phyloP scores from a whole-genome alignment of 2,888 invertebrate genomes.

The Acrobasis consociella region DNA sequence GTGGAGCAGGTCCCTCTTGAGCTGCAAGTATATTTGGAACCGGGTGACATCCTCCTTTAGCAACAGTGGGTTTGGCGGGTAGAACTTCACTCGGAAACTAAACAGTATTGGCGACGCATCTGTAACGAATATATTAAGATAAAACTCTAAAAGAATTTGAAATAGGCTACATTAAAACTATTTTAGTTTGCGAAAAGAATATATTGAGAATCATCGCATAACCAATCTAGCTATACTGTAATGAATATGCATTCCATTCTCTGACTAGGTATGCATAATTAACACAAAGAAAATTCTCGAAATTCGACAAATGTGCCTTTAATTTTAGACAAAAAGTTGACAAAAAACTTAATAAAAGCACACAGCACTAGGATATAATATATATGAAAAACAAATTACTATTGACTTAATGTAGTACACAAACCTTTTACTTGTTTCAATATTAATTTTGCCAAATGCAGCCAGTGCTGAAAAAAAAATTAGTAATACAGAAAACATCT shows the following conservation, averaged over 20 bases:
- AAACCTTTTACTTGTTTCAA: constrained; percentile 96
- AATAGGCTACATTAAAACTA: not conserved
- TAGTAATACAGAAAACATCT: too few relatives aligned
- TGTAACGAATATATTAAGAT: constrained; percentile 60
- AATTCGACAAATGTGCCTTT: too few relatives aligned
- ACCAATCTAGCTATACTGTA: too few relatives aligned
- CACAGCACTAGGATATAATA: too few relatives aligned
- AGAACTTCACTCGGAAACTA: constrained; percentile 98
- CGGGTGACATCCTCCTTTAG: constrained; percentile 97
- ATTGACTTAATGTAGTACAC: constrained; percentile 28
- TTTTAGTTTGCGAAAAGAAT: too few relatives aligned
- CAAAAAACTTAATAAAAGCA: too few relatives aligned
- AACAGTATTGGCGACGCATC: constrained; percentile 96
- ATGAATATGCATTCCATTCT: too few relatives aligned
- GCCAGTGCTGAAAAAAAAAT: constrained; percentile 92
- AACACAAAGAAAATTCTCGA: too few relatives aligned
- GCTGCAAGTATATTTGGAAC: constrained; percentile 96
- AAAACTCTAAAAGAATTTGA: constrained; percentile 17
- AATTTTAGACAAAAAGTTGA: too few relatives aligned
- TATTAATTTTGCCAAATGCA: constrained; percentile 94
- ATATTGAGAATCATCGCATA: too few relatives aligned
- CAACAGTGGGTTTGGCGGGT: constrained; percentile 96
- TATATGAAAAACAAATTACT: too few relatives aligned
- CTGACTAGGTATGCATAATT: too few relatives aligned
- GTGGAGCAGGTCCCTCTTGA: constrained; percentile 96